Evolutionary conservation across 2,797 vertebrate species (phyloP).

Genomic region (Pangasius larnaudii): DNA sequence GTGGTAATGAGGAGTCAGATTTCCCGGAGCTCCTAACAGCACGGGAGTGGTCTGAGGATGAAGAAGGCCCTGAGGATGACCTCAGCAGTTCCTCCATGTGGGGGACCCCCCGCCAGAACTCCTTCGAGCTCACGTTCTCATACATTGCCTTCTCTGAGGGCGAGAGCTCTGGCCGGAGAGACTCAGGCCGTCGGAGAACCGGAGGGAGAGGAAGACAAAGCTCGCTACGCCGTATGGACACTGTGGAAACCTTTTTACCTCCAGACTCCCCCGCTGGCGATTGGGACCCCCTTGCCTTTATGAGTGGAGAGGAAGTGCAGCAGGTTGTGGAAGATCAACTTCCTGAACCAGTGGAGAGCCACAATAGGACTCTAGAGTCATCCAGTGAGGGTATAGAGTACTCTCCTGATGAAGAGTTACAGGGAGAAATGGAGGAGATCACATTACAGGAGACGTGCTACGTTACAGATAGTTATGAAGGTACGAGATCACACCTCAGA

Average conservation of each 20-base stretch:
- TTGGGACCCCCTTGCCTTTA: conserved; percentile 72
- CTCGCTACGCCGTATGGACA: conserved; percentile 75
- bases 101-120: conserved; percentile 84
- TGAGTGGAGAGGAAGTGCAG: conserved; percentile 66
- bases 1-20: conserved; percentile 88
- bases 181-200: conserved; percentile 55
- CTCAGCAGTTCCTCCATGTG: conserved; percentile 77
- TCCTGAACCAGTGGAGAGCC: conserved; percentile 54
- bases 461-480: conserved; percentile 62
- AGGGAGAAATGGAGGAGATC: conserved; percentile 57
- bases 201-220: conserved; percentile 62
- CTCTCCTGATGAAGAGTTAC: conserved; percentile 59
- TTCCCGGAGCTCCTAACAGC: conserved; percentile 86
- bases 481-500: conserved; percentile 53
- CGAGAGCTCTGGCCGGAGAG: conserved; percentile 60
- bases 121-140: conserved; percentile 87
- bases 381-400: conserved; percentile 60
- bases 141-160: conserved; percentile 86
- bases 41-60: conserved; percentile 87
- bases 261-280: conserved; percentile 77
- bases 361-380: conserved; percentile 59
- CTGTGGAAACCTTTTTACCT: conserved; percentile 71
- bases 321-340: conserved; percentile 53
- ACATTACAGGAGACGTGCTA: conserved; percentile 43
- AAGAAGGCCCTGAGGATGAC: conserved; percentile 67